phyloP scores from a whole-genome alignment of 2,113 vertebrate genomes.

The Pedionomus torquatus region DNA sequence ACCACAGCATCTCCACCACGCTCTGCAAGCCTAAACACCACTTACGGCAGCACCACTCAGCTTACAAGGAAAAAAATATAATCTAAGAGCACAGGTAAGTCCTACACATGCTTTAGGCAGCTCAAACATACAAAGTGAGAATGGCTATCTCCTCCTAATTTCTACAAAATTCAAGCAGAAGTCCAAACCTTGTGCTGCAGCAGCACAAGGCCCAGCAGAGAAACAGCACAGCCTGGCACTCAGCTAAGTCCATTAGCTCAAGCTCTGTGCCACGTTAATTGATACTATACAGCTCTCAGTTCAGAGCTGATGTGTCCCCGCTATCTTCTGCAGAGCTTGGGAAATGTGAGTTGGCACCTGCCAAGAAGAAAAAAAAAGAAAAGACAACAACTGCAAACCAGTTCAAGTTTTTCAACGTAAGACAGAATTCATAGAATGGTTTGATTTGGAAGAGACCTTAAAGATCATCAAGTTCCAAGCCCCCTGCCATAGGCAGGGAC shows the following conservation, averaged over 20 bases:
- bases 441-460: no score
- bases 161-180: background rate
- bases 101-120: background rate
- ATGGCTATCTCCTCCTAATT: background rate
- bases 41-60: accelerated
- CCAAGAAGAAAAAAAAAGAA: background rate
- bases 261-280: background rate
- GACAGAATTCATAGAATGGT: no score
- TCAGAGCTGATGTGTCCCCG: background rate
- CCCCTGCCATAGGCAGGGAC: no score
- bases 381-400: background rate
- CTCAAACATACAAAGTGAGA: background rate
- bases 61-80: background rate
- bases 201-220: accelerated
- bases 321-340: background rate
- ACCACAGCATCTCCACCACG: background rate
- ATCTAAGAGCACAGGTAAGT: background rate
- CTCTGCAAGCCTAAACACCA: accelerated
- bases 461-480: no score
- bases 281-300: background rate
- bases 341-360: background rate
- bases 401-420: background rate
- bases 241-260: background rate
- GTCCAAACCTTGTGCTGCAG: accelerated
- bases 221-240: background rate